Base-by-base conservation (phyloP, 2,888 invertebrate species). In the Zhuqinia jingwanae region DNA sequence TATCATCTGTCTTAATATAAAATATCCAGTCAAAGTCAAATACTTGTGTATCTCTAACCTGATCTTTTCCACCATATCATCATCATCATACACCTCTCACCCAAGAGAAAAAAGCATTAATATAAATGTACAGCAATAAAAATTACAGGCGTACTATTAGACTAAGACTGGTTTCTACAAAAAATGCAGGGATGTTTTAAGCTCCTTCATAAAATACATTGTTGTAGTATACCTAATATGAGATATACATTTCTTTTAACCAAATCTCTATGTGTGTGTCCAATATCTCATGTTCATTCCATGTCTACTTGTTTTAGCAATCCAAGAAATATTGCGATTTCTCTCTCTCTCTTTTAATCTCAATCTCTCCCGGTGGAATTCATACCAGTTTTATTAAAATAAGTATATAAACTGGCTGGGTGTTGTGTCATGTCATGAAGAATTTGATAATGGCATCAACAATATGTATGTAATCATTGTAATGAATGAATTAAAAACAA, bases 91-190 rank as follows among this genome's bases (percentile, higher is more conserved):
- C n/a, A n/a, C n/a, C 17, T 42, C 10, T 68, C 30, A 45, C 42
- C 42, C 76, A 25, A 8, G 77, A 15, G 42, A 77, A n/a, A 42
- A 47, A 22, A 27, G 15, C 75, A 53, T 27, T n/a, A n/a, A n/a
- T n/a, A 11, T 17, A 75, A 53, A 20, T 50, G 50, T 15, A 56
- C 53, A 75, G 56, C 15, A 75, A 75, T 75, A 75, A 73, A 56
- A 75, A 53, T 75, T 56, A 75, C 56, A 75, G 56, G 56, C 53
- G 56, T 75, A 75, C 2, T 75, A 75, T 42, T 8, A 22, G 60
- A 78, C 30, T 65, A 80, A 53, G 80, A 80, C 80, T 68, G 80
- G 80, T 80, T 80, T 80, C 60, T 77, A 63, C n/a, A n/a, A 27
- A 73, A 42, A 78, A 60, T 78, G 45, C 78, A 60, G 47, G n/a